Base-by-base conservation (phyloP, 2,888 invertebrate genomes). In the Coelogynopora nodosa region DNA sequence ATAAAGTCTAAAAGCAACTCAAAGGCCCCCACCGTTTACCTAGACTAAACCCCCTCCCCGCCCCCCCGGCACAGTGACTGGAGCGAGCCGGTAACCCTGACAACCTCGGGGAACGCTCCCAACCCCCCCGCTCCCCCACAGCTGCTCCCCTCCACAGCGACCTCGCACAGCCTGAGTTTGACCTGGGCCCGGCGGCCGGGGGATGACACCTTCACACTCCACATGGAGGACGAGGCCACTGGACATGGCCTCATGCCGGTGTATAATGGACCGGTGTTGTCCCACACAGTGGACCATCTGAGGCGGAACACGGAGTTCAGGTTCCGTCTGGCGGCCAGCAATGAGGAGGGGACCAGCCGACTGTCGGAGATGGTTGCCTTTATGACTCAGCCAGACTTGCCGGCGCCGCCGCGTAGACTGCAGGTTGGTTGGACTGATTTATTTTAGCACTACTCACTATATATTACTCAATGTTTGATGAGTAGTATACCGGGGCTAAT, bases 301-400 rank as follows among this genome's bases (percentile, higher is more conserved):
- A 93, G 94, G 74, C 94, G 95, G 89, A 95, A 95, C 89, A 94
- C 95, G 88, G 94, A 94, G 90, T 96, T 96, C 92, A 94, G 94
- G 90, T 96, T 96, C 92, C 94, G 96, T 91, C 93, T 96, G 89
- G 94, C 94, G 88, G 95, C 95, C 89, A 94, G 94, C 90, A 96
- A 96, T 90, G 95, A 95, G 89, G 95, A 96, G 89, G 96, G 96
- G 0, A 93, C 94, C 89, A 95, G 96, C 1, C 94, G 94, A 23
- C 96, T 95, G 95, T 95, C 95, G 28, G 94, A 94, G 85, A 94
- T 95, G 90, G 95, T 96, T 27, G 92, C 93, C 86, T 96, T 94
- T 91, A 94, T 94, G 88, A 97, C 97, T 10, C 92, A 94, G 87
- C 95, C 96, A 0, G 96, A 95, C 90, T 93, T 94, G 87, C 97